Evolutionary conservation across 1,140 invertebrate species (phyloP).

Genomic region (Drosophila sp.): DNA sequence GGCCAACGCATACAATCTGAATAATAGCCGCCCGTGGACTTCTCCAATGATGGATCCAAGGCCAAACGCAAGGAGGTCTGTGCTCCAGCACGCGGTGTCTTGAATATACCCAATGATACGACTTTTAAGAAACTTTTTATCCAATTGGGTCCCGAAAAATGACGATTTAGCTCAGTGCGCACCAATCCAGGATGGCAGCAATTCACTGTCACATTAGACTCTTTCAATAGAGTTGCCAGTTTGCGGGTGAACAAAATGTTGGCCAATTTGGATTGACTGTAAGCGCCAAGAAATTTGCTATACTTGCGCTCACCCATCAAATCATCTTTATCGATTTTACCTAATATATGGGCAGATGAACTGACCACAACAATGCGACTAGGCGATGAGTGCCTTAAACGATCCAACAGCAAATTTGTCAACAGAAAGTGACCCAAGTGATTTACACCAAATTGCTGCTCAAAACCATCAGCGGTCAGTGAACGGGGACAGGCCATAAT

Average conservation of each 20-base stretch:
- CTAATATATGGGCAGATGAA: slow-evolving; percentile 83
- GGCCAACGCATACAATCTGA: slow-evolving; percentile 85
- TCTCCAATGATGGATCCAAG: slow-evolving; percentile 88
- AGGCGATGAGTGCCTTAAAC: slow-evolving; percentile 84
- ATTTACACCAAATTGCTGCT: slow-evolving; percentile 91
- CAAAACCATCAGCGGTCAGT: slow-evolving; percentile 90
- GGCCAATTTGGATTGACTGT: slow-evolving; percentile 90
- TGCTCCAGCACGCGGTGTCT: slow-evolving; percentile 88
- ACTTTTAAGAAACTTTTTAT: slow-evolving; percentile 47
- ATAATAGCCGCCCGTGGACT: slow-evolving; percentile 85
- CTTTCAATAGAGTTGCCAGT: slow-evolving; percentile 85
- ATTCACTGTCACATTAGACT: slow-evolving; percentile 87
- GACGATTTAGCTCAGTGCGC: slow-evolving; percentile 89
- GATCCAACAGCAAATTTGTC: slow-evolving; percentile 89
- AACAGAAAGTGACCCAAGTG: slow-evolving; percentile 93
- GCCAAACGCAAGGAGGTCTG: slow-evolving; percentile 92
- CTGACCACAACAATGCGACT: slow-evolving; percentile 84
- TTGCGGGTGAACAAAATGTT: slow-evolving; percentile 89
- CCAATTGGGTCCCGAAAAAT: slow-evolving; percentile 81
- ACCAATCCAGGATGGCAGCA: slow-evolving; percentile 89
- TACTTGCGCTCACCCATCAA: slow-evolving; percentile 87
- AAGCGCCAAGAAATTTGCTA: slow-evolving; percentile 84
- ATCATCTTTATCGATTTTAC: slow-evolving; percentile 88
- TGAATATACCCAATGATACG: slow-evolving; percentile 82
- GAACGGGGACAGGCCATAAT: slow-evolving; percentile 88